Conservation (phyloP, 1,140 invertebrate species). For the Armadillidium nasatum region DNA sequence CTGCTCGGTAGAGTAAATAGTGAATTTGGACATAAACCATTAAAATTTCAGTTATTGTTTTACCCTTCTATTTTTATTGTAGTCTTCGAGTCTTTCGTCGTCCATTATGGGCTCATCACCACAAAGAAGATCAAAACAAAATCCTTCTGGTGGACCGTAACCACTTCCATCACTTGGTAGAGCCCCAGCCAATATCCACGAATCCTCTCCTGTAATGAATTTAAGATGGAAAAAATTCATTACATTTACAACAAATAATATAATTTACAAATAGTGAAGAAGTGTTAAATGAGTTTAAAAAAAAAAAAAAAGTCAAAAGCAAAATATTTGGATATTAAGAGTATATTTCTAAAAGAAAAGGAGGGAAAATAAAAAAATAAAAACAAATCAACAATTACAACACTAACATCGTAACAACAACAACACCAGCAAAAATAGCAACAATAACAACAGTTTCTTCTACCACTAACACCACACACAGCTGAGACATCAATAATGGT, state of each 20-base stretch:
- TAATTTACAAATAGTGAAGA: background rate
- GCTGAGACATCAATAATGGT: background rate
- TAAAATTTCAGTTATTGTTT: background rate
- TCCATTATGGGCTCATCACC: constrained; percentile 58
- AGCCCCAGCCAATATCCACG: constrained; percentile 52
- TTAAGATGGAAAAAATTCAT: background rate
- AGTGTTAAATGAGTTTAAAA: background rate
- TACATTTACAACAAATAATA: background rate
- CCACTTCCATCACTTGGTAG: constrained; percentile 52
- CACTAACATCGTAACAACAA: background rate
- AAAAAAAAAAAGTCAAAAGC: too few relatives aligned
- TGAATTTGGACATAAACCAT: background rate
- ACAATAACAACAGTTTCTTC: background rate
- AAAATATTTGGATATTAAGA: too few relatives aligned
- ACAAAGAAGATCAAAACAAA: constrained; percentile 60
- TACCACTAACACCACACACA: background rate
- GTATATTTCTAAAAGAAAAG: too few relatives aligned
- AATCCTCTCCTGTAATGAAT: constrained; percentile 27
- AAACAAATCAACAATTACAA: background rate
- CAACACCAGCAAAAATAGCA: too few relatives aligned
- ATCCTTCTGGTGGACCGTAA: constrained; percentile 57
- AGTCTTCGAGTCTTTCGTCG: constrained; percentile 54
- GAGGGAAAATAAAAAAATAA: too few relatives aligned
- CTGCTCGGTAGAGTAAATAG: background rate
- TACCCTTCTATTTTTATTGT: constrained; percentile 52